Base-by-base conservation (phyloP, 2,113 vertebrate genomes). In the Callorhinus ursinus region DNA sequence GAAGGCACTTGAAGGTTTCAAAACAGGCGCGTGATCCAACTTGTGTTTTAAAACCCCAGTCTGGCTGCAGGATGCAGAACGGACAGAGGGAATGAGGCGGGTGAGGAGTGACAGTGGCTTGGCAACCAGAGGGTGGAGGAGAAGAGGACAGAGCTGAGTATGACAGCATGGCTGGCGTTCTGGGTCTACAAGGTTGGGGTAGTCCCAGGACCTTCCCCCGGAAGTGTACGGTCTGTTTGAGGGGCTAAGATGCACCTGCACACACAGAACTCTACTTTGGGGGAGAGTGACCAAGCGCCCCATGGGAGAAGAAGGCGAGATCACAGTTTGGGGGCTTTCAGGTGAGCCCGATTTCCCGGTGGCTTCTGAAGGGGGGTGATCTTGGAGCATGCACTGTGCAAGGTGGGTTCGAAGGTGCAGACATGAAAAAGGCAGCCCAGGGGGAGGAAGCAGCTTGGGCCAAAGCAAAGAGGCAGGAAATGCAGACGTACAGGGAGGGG, bases 161-260 rank as follows among this genome's bases (percentile, higher is more conserved):
- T 16, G 28, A 42, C 0, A 1, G 26, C 42, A 12, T 28, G 11
- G 19, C 61, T 74, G 16, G 46, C 14, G 9, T 26, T 65, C 77
- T 22, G 24, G 46, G n/a, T 11, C 3, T 12, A 33, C 18, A 53
- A 74, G 49, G 39, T 24, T 11, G 53, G 2, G 18, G 77, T 19
- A 2, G 26, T 18, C 72, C 86, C 33, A 7, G 39, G 26, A 55
- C 19, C 21, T 49, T 13, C 28, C 59, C 15, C 49, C 0, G 3
- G 1, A 26, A 22, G 39, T 7, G 9, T 10, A 33, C 0, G 1
- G 53, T 22, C 84, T 49, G 33, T 26, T 1, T 2, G 0, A 65
- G n/a, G 71, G 16, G 39, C 46, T 71, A 72, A 79, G 84, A 69
- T n/a, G 10, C 1, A 69, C 1, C 0, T 4, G 2, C 28, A 26